Percentiles rank a stretch among this genome's conserved stretches.
phyloP scores from a whole-genome alignment of 1,140 invertebrate genomes.

The Paraescarpia echinospica region DNA sequence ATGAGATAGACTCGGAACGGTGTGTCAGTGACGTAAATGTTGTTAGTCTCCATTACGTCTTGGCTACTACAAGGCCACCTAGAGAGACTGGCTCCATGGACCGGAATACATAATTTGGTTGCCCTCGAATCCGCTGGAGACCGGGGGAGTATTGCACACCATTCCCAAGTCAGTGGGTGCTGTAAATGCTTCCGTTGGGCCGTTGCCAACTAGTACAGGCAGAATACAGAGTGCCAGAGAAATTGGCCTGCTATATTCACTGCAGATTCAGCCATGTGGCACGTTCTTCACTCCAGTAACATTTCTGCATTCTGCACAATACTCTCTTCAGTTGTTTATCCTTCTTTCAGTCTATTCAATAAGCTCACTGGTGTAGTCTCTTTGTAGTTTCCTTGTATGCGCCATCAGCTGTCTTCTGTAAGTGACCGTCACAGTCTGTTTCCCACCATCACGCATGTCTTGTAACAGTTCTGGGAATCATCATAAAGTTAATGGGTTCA shows the following conservation, averaged over 20 bases:
- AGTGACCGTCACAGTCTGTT: background rate
- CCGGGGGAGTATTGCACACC: background rate
- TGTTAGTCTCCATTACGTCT: background rate
- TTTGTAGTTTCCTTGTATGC: background rate
- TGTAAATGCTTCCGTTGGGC: background rate
- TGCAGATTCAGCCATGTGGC: too few relatives aligned
- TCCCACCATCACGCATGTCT: too few relatives aligned
- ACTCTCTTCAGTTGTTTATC: background rate
- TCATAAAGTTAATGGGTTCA: too few relatives aligned
- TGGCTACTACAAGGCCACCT: background rate
- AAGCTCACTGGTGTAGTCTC: background rate
- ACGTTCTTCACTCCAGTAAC: too few relatives aligned
- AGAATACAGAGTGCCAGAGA: background rate
- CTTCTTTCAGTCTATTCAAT: background rate
- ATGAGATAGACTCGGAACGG: background rate
- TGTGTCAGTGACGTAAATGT: background rate
- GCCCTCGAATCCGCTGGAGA: background rate
- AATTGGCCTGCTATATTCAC: background rate
- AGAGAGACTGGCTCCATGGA: background rate
- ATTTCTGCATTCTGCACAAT: too few relatives aligned
- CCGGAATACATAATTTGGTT: background rate
- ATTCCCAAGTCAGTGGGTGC: background rate
- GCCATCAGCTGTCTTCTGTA: background rate
- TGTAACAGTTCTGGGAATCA: too few relatives aligned
- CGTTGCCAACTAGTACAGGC: background rate